Percentiles rank a stretch among this genome's conserved stretches.
Conservation (phyloP, 53 echinoderm and acorn worm genomes). For the Arbacia lixula region DNA sequence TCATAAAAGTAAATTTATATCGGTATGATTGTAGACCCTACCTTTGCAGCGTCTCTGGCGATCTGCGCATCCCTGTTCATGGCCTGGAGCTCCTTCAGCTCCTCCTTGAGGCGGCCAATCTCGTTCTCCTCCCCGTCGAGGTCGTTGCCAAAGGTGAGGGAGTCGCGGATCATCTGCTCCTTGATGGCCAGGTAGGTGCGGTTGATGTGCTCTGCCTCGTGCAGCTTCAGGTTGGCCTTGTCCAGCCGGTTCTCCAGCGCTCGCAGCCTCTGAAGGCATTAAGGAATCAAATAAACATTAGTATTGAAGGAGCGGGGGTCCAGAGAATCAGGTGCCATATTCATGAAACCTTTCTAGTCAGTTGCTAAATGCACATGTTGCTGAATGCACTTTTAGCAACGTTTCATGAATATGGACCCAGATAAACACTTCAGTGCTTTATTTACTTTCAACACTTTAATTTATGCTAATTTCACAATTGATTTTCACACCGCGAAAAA, state of each 20-base stretch:
- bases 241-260: slow-evolving; percentile 94
- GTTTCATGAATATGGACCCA: too few relatives aligned
- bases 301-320: background rate
- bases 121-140: slow-evolving; percentile 80
- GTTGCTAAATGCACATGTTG: too few relatives aligned
- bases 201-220: slow-evolving; percentile 97
- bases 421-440: too few relatives aligned
- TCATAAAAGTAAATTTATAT: too few relatives aligned
- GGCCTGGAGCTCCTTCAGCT: slow-evolving; percentile 80
- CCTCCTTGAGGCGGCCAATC: slow-evolving; percentile 81
- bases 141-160: slow-evolving; percentile 96
- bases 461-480: too few relatives aligned
- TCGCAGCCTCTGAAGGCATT: slow-evolving; percentile 67
- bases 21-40: slow-evolving; percentile 22
- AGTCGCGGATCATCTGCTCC: slow-evolving; percentile 95
- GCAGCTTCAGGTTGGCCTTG: slow-evolving; percentile 90
- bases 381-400: too few relatives aligned
- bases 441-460: too few relatives aligned
- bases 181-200: slow-evolving; percentile 88
- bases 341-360: too few relatives aligned
- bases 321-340: too few relatives aligned
- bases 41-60: slow-evolving; percentile 94
- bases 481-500: too few relatives aligned
- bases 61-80: slow-evolving; percentile 98
- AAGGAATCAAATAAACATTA: background rate